Evolutionary conservation across 2,888 invertebrate species (phyloP).

Genomic region (Mimas tiliae): DNA sequence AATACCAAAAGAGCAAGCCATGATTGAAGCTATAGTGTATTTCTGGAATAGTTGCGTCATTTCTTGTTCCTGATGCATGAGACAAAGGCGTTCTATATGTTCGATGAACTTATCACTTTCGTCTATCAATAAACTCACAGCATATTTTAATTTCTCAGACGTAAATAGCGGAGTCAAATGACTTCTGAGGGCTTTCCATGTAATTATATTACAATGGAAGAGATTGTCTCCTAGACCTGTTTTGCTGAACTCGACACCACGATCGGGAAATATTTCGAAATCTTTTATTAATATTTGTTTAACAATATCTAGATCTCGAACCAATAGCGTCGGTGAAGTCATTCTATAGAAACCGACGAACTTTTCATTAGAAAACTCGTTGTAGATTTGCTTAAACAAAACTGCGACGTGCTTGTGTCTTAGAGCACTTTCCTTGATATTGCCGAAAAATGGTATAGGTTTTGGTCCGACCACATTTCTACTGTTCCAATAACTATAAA

Average conservation of each 20-base stretch:
- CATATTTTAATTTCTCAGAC: constrained; percentile 52
- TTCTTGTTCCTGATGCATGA: constrained; percentile 34
- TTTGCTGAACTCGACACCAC: constrained; percentile 48
- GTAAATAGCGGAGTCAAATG: constrained; percentile 53
- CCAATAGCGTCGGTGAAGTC: constrained; percentile 43
- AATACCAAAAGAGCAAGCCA: constrained; percentile 40
- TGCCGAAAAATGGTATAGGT: constrained; percentile 45
- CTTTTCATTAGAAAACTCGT: constrained; percentile 43
- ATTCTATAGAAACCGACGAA: constrained; percentile 45
- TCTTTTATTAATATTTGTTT: constrained; percentile 52
- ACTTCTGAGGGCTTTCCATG: constrained; percentile 49
- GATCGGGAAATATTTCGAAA: constrained; percentile 49
- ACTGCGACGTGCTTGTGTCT: constrained; percentile 34
- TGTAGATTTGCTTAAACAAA: constrained; percentile 39
- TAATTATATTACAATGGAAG: constrained; percentile 47
- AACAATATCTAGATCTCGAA: constrained; percentile 52
- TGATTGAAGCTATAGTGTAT: constrained; percentile 42
- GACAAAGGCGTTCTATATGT: neutral
- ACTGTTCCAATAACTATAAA: constrained; percentile 38
- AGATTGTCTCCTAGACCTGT: constrained; percentile 48
- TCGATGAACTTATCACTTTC: neutral
- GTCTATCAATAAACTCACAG: constrained; percentile 36
- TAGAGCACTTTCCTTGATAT: constrained; percentile 38
- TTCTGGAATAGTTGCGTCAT: constrained; percentile 36
- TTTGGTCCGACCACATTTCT: constrained; percentile 41